Evolutionary conservation across 2,113 vertebrate species (phyloP), one percentile per base, ranked within the genome.

Genomic region (Corythaixoides concolor): DNA sequence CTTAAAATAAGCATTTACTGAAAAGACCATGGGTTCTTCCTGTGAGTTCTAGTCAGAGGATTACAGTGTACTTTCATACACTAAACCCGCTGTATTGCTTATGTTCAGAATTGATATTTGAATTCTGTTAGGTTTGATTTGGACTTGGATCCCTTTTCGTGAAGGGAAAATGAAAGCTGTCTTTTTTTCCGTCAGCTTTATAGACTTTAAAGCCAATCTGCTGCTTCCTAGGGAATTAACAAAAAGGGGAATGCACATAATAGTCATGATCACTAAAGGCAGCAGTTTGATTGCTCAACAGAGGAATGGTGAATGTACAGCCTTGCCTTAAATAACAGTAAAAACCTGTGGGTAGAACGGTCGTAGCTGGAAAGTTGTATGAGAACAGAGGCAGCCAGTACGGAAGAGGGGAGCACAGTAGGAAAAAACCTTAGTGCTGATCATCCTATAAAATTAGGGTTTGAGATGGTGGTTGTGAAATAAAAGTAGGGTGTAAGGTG

Each of bases 11-110:
- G 33, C 4, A 5, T 77, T 80, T 74, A 5, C 24, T 81, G 62
- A 28, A 32, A 37, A 67, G 32, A 18, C 11, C 11, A 1, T 4
- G 23, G 8, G 14, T 75, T 89, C 41, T 81, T 89, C 39, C 58
- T 41, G 33, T 52, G 6, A 37, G 33, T 83, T 87, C 47, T 64
- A 68, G n/a, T 53, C 23, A 30, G 53, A 28, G 33, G 35, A 64
- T 75, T 82, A 26, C 32, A 21, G 10, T 0, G 0, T 55, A 55
- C 58, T 91, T 79, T 85, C 30, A 5, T 27, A 8, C 0, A 0
- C 49, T 63, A 47, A 47, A 39, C 17, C n/a, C 3, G 6, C n/a
- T 32, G 0, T 39, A 26, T 53, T 63, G 28, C 52, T 39, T 45
- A 19, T 26, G 8, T 72, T 89, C 59, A 43, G 39, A 58, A 35